A percentile compares a stretch with the other conserved stretches of the same genome.
Evolutionary conservation across 2,888 invertebrate genomes (phyloP).

Genomic region (Aphidius colemani): DNA sequence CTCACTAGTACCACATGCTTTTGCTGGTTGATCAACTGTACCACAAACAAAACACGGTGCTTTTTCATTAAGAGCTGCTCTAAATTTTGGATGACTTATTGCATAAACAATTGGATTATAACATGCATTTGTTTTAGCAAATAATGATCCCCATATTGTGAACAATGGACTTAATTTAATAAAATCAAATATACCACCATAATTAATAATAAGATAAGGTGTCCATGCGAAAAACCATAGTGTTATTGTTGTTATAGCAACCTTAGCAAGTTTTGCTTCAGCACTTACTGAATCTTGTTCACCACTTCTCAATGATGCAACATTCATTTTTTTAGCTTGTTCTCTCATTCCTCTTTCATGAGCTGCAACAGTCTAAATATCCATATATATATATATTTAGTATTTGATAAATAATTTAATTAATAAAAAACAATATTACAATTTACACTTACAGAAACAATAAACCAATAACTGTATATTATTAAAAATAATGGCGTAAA

Average conservation of each 20-base stretch:
- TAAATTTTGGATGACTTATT: slow-evolving; percentile 78
- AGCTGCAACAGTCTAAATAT: slow-evolving; percentile 62
- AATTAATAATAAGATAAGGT: slow-evolving; percentile 76
- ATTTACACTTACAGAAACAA: slow-evolving; percentile 61
- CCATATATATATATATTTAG: not conserved
- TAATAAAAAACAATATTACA: not conserved
- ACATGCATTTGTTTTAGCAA: slow-evolving; percentile 68
- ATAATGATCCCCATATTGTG: slow-evolving; percentile 88
- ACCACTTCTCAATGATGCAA: slow-evolving; percentile 64
- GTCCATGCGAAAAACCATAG: slow-evolving; percentile 73
- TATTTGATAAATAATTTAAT: too few relatives aligned
- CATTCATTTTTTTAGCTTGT: slow-evolving; percentile 71
- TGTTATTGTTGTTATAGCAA: slow-evolving; percentile 68
- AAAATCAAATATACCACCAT: slow-evolving; percentile 77
- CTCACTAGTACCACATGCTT: slow-evolving; percentile 61
- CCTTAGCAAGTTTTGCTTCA: slow-evolving; percentile 66
- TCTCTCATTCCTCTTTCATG: slow-evolving; percentile 67
- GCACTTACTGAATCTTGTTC: slow-evolving; percentile 63
- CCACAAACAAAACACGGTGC: slow-evolving; percentile 77
- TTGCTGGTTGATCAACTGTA: slow-evolving; percentile 66
- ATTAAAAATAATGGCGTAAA: slow-evolving; percentile 64
- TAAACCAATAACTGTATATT: slow-evolving; percentile 68
- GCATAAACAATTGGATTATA: slow-evolving; percentile 67
- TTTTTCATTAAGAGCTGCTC: slow-evolving; percentile 74
- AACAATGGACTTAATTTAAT: slow-evolving; percentile 76